These are phyloP conservation scores for Zelleria hepariella DNA, from an alignment of 2,888 invertebrate species.

Conservation along the genomic window DNA sequence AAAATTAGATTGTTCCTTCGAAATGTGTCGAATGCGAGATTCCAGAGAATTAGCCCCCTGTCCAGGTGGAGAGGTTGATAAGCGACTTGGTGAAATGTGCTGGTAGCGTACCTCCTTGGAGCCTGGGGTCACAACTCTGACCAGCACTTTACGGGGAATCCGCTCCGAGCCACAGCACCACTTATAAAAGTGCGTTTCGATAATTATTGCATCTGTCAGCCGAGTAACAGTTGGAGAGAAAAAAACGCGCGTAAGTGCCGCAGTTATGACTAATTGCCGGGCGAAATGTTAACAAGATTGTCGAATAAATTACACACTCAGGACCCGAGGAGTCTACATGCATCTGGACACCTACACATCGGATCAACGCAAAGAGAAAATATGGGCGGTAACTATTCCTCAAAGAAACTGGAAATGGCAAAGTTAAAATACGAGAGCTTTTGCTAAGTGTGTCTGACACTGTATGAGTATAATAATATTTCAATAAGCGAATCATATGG, in stretches of 20 bases:
- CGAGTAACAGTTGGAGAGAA: constrained; percentile 3
- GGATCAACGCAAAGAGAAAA: too few relatives aligned
- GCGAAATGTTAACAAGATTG: constrained; percentile 29
- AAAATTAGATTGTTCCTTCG: too few relatives aligned
- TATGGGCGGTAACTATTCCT: too few relatives aligned
- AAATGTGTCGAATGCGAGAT: too few relatives aligned
- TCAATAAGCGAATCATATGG: too few relatives aligned
- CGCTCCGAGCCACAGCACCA: neutral
- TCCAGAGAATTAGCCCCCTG: neutral
- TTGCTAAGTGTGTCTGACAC: too few relatives aligned
- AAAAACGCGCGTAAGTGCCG: constrained; percentile 1
- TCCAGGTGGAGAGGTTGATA: too few relatives aligned
- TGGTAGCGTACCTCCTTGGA: neutral
- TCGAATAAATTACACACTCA: constrained; percentile 9
- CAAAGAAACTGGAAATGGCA: too few relatives aligned
- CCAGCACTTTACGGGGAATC: constrained; percentile 5
- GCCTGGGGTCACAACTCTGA: neutral
- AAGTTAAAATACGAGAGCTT: too few relatives aligned
- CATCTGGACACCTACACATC: neutral
- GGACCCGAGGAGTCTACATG: neutral
- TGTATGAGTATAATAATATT: too few relatives aligned
- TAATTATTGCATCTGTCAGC: constrained; percentile 8
- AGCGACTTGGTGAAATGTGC: too few relatives aligned
- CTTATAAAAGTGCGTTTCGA: constrained; percentile 6
- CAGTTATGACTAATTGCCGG: constrained; percentile 36